Evolutionary conservation across 2,888 invertebrate species (phyloP).

Genomic region (Cephalotes varians): DNA sequence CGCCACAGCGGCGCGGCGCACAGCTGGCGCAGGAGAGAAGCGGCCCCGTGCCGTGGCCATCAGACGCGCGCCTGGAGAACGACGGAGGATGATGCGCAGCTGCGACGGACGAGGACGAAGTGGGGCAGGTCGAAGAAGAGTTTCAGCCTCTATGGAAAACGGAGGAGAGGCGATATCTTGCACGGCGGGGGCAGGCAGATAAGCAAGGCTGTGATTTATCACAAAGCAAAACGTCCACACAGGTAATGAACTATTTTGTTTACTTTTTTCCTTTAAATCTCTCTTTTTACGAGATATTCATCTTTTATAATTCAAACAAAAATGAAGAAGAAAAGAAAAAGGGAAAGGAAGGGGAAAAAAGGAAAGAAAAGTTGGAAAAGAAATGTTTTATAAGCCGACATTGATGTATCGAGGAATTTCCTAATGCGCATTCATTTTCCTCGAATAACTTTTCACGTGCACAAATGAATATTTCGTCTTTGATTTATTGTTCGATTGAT

Average conservation of each 20-base stretch:
- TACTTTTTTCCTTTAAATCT: too few relatives aligned
- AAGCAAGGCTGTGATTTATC: too few relatives aligned
- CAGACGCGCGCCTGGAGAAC: conserved; percentile 75
- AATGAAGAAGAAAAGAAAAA: too few relatives aligned
- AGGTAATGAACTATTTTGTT: too few relatives aligned
- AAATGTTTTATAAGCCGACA: too few relatives aligned
- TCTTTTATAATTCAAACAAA: too few relatives aligned
- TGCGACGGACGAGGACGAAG: conserved; percentile 57
- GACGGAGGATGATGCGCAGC: conserved; percentile 74
- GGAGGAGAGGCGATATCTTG: conserved; percentile 36
- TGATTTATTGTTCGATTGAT: not conserved
- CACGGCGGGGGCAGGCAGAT: not conserved
- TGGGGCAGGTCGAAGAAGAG: conserved; percentile 68
- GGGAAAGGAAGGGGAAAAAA: too few relatives aligned
- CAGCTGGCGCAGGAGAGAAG: conserved; percentile 78
- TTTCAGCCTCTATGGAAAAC: conserved; percentile 48
- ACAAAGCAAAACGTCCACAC: too few relatives aligned
- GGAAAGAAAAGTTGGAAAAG: too few relatives aligned
- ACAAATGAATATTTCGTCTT: not conserved
- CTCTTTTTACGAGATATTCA: too few relatives aligned
- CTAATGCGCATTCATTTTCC: not conserved
- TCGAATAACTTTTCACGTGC: too few relatives aligned
- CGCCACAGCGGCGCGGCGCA: conserved; percentile 63
- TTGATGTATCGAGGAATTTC: not conserved
- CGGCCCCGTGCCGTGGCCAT: conserved; percentile 70